Percentiles rank a stretch among this genome's conserved stretches.
Conservation (phyloP, 2,888 invertebrate species). For the Villa cingulata region DNA sequence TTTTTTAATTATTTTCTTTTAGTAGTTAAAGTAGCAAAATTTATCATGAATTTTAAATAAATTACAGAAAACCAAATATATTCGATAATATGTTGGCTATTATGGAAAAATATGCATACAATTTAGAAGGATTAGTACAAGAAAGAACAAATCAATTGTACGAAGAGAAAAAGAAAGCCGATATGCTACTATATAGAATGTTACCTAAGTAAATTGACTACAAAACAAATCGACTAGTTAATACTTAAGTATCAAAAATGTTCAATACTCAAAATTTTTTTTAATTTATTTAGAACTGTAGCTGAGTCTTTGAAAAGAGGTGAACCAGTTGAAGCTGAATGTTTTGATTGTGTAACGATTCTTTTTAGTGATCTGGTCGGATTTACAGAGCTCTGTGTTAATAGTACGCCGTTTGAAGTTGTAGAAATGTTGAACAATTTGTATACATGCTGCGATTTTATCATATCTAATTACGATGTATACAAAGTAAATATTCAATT, state of each 20-base stretch:
- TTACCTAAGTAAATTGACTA: constrained; percentile 53
- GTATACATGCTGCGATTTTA: constrained; percentile 77
- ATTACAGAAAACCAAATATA: constrained; percentile 60
- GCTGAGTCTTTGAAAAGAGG: constrained; percentile 68
- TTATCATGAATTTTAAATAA: no score
- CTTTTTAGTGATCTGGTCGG: constrained; percentile 78
- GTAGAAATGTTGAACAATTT: constrained; percentile 77
- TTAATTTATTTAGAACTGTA: constrained; percentile 47
- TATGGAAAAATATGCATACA: constrained; percentile 84
- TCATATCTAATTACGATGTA: constrained; percentile 74
- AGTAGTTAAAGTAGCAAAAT: no score
- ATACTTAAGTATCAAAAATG: not conserved
- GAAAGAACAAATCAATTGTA: constrained; percentile 66
- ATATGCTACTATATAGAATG: constrained; percentile 71
- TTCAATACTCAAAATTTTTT: not conserved
- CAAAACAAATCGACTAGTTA: not conserved
- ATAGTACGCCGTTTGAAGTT: constrained; percentile 67
- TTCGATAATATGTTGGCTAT: constrained; percentile 82
- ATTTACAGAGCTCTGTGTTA: constrained; percentile 65
- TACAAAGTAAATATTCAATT: constrained; percentile 53
- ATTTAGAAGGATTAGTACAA: constrained; percentile 69
- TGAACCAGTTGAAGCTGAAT: constrained; percentile 66
- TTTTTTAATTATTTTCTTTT: no score
- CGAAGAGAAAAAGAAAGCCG: constrained; percentile 75
- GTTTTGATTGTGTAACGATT: constrained; percentile 68